phyloP scores from a whole-genome alignment of 2,113 vertebrate genomes.

The Lamprotornis superbus region DNA sequence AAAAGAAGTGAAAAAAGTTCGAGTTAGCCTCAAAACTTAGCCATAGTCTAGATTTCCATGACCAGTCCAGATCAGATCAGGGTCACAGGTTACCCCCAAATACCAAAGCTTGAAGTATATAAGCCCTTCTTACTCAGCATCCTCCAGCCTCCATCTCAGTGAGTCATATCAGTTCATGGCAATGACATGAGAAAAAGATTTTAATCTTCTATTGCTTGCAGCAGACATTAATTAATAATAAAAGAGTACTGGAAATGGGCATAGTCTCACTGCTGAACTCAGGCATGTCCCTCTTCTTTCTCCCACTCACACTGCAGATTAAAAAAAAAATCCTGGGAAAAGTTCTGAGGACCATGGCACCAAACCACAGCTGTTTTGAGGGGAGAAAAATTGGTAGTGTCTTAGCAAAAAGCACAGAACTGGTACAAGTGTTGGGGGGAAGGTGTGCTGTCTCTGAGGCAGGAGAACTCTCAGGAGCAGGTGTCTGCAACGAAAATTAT shows the following conservation, averaged over 20 bases:
- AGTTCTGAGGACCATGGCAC: neutral
- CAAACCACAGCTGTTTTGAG: rapidly evolving
- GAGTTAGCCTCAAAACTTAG: constrained; percentile 17
- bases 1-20: constrained; percentile 6
- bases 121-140: constrained; percentile 49
- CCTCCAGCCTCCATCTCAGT: neutral
- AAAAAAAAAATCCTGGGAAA: neutral
- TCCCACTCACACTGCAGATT: neutral
- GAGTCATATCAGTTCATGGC: constrained; percentile 37
- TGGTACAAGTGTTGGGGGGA: neutral
- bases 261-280: neutral
- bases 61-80: constrained; percentile 29
- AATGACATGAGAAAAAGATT: constrained; percentile 33
- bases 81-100: constrained; percentile 41
- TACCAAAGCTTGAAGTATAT: neutral
- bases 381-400: neutral
- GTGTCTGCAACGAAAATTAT: neutral
- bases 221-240: constrained; percentile 24
- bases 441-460: neutral
- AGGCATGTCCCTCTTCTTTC: neutral
- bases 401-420: neutral
- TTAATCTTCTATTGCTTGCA: neutral
- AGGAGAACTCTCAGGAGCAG: neutral
- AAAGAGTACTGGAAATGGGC: neutral
- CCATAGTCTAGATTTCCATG: constrained; percentile 12